These are phyloP conservation scores for Thelaira solivaga DNA, from an alignment of 2,888 invertebrate species.

Conservation along the genomic window DNA sequence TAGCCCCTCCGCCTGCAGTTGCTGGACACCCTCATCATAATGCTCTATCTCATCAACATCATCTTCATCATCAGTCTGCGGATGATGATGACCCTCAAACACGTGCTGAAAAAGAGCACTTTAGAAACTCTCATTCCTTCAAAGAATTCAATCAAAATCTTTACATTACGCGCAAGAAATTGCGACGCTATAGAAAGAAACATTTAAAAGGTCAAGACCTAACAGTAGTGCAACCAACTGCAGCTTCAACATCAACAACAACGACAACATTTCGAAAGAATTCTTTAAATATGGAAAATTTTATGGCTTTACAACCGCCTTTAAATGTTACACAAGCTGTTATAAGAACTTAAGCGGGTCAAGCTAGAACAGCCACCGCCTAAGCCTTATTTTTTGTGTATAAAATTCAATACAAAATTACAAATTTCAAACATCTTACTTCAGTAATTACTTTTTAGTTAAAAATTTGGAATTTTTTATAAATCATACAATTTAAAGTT, in stretches of 20 bases:
- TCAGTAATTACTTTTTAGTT: too few relatives aligned
- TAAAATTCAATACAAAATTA: too few relatives aligned
- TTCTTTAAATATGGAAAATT: slow-evolving; percentile 54
- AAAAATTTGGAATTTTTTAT: too few relatives aligned
- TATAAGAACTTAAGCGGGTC: slow-evolving; percentile 63
- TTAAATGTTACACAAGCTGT: slow-evolving; percentile 62
- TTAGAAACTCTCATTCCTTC: slow-evolving; percentile 64
- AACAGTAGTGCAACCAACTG: neutral
- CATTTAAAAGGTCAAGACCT: slow-evolving; percentile 60
- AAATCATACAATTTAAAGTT: too few relatives aligned
- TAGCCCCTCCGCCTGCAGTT: neutral
- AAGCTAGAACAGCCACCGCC: too few relatives aligned
- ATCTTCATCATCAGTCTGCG: neutral
- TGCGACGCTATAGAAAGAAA: slow-evolving; percentile 71
- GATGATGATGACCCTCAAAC: slow-evolving; percentile 18
- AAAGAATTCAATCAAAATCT: slow-evolving; percentile 74
- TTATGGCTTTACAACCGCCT: slow-evolving; percentile 59
- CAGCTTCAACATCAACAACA: neutral
- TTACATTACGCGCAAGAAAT: slow-evolving; percentile 73
- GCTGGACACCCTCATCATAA: slow-evolving; percentile 40
- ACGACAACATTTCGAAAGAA: slow-evolving; percentile 10
- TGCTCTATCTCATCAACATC: slow-evolving; percentile 4
- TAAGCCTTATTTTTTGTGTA: too few relatives aligned
- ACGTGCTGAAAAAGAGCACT: slow-evolving; percentile 44
- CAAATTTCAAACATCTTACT: too few relatives aligned